Evolutionary conservation across 2,797 vertebrate genomes (phyloP).

Genomic region (Micropoecilia bifurca): DNA sequence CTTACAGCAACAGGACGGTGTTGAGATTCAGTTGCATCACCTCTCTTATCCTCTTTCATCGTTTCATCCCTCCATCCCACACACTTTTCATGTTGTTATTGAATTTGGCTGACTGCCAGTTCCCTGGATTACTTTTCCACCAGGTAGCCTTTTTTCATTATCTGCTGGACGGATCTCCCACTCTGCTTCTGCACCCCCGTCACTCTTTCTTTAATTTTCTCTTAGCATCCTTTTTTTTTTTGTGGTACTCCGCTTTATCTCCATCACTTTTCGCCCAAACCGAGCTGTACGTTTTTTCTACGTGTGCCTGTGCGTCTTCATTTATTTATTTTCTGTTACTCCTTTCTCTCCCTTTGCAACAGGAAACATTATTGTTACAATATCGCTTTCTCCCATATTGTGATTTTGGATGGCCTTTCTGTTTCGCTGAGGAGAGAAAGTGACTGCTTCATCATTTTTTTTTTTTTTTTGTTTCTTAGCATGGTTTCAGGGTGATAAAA

Average conservation of each 20-base stretch:
- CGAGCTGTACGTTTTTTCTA: constrained; percentile 11
- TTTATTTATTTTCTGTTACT: constrained; percentile 18
- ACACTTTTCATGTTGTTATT: constrained; percentile 78
- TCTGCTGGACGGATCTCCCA: constrained; percentile 68
- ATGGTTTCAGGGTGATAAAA: constrained; percentile 76
- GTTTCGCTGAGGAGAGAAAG: constrained; percentile 60
- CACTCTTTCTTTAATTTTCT: constrained; percentile 61
- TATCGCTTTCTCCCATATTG: constrained; percentile 74
- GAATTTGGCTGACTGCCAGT: constrained; percentile 74
- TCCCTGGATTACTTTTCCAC: constrained; percentile 76
- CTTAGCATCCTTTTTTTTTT: constrained; percentile 40
- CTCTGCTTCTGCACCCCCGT: constrained; percentile 50
- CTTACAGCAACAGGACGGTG: constrained; percentile 70
- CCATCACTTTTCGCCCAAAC: constrained; percentile 26
- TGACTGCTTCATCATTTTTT: constrained; percentile 76
- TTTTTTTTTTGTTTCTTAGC: constrained; percentile 70
- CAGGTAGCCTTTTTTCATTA: constrained; percentile 79
- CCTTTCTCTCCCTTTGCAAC: constrained; percentile 50
- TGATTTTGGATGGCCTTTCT: constrained; percentile 77
- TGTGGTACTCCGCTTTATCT: constrained; percentile 22
- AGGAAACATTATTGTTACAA: constrained; percentile 78
- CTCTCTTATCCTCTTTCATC: constrained; percentile 65
- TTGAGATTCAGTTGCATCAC: constrained; percentile 82
- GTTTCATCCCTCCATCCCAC: constrained; percentile 71
- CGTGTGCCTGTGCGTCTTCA: constrained; percentile 11